phyloP scores from a whole-genome alignment of 2,888 invertebrate species.

The Cheilosia vernalis region DNA sequence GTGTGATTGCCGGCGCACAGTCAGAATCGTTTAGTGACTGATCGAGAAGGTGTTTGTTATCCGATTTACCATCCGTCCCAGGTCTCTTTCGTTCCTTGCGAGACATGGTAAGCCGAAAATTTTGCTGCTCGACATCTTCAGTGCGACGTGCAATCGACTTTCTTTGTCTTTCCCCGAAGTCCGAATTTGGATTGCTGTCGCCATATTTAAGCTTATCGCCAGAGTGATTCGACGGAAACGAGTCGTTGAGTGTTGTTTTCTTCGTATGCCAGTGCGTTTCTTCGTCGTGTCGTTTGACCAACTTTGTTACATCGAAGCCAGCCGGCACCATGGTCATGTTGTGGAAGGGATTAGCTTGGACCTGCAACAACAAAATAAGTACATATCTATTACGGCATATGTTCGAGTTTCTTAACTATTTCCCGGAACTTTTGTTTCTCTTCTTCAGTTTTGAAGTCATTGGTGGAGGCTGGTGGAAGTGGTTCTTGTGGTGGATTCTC shows the following conservation, averaged over 20 bases:
- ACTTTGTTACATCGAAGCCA: constrained; percentile 77
- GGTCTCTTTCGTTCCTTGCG: constrained; percentile 63
- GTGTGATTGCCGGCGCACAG: constrained; percentile 33
- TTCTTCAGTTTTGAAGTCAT: too few relatives aligned
- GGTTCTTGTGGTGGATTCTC: not conserved
- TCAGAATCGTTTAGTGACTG: constrained; percentile 34
- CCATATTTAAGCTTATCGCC: constrained; percentile 2
- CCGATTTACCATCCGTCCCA: not conserved
- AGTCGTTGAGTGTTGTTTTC: constrained; percentile 76
- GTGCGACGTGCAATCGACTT: constrained; percentile 36
- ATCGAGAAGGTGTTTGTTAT: constrained; percentile 39
- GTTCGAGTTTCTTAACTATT: constrained; percentile 12
- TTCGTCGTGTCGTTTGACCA: constrained; percentile 75
- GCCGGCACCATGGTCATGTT: constrained; percentile 77
- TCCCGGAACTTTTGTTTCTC: constrained; percentile 20
- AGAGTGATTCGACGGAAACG: constrained; percentile 30
- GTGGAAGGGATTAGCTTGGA: constrained; percentile 54
- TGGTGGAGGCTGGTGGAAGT: not conserved
- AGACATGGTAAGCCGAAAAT: constrained; percentile 73
- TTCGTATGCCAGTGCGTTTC: constrained; percentile 78
- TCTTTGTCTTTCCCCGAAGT: not conserved
- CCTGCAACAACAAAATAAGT: not conserved
- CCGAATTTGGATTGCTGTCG: not conserved
- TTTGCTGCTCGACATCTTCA: constrained; percentile 59
- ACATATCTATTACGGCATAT: constrained; percentile 33